Evolutionary conservation across 1,140 invertebrate genomes (phyloP).

Genomic region (Leptestheria dahalacensis): DNA sequence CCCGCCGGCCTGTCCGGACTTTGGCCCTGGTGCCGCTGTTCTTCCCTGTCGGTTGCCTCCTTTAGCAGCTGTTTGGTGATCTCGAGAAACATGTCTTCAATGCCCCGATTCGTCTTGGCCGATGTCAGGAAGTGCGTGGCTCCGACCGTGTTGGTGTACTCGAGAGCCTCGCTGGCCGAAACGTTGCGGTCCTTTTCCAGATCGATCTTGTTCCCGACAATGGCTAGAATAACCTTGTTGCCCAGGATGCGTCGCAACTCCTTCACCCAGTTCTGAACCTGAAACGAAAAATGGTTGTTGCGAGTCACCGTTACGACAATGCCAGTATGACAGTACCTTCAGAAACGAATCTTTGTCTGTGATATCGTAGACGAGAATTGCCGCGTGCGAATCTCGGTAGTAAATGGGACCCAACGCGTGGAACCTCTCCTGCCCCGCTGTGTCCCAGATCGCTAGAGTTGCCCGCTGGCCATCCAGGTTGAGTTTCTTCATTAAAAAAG

Average conservation of each 20-base stretch:
- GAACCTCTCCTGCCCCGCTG: constrained; percentile 63
- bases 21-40: neutral
- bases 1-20: neutral
- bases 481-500: constrained; percentile 92
- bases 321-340: constrained; percentile 45
- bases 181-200: constrained; percentile 81
- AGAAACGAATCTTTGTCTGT: constrained; percentile 93
- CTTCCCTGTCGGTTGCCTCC: constrained; percentile 23
- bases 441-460: constrained; percentile 95
- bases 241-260: constrained; percentile 93
- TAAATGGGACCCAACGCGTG: constrained; percentile 95
- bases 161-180: constrained; percentile 64
- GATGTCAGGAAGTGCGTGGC: constrained; percentile 91
- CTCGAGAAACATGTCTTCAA: constrained; percentile 84
- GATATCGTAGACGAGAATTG: constrained; percentile 95
- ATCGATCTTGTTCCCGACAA: constrained; percentile 97
- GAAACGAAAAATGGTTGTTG: constrained; percentile 22
- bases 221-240: constrained; percentile 74
- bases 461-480: constrained; percentile 77
- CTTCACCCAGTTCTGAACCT: constrained; percentile 97
- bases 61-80: constrained; percentile 54
- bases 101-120: constrained; percentile 82
- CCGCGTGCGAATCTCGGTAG: constrained; percentile 93
- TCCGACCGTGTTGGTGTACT: constrained; percentile 75
- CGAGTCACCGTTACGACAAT: neutral